Percentiles rank a stretch among this genome's conserved stretches.
Evolutionary conservation across 2,888 invertebrate genomes (phyloP).

Genomic region (Adineta ricciae): DNA sequence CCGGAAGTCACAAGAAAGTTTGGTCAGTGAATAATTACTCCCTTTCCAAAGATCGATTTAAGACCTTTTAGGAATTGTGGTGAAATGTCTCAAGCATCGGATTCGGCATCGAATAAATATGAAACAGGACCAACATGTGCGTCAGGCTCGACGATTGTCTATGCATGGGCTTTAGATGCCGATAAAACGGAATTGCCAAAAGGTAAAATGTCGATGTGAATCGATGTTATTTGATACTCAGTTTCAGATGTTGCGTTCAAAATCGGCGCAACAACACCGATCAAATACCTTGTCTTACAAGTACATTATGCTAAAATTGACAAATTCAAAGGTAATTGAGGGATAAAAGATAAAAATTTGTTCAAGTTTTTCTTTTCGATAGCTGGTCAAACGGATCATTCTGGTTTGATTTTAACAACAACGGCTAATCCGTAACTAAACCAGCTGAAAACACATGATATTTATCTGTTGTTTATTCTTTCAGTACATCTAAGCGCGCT

Average conservation of each 20-base stretch:
- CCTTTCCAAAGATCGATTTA: no score
- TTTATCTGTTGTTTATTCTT: neutral
- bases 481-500: neutral
- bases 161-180: slow-evolving; percentile 59
- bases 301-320: slow-evolving; percentile 53
- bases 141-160: slow-evolving; percentile 52
- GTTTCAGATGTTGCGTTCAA: slow-evolving; percentile 53
- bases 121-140: slow-evolving; percentile 40
- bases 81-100: slow-evolving; percentile 41
- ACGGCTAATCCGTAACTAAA: slow-evolving; percentile 39
- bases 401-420: slow-evolving; percentile 48
- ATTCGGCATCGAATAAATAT: slow-evolving; percentile 33
- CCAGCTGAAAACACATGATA: neutral
- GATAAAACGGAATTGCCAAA: slow-evolving; percentile 54
- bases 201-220: slow-evolving; percentile 38
- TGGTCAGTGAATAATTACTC: slow-evolving; percentile 41
- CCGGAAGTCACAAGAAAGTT: slow-evolving; percentile 40
- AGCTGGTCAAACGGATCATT: slow-evolving; percentile 48
- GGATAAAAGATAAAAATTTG: no score
- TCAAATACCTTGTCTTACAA: slow-evolving; percentile 55
- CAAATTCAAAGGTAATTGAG: slow-evolving; percentile 38
- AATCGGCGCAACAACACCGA: slow-evolving; percentile 52
- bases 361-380: slow-evolving; percentile 37
- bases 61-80: slow-evolving; percentile 55
- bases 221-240: slow-evolving; percentile 36